These are phyloP conservation scores for Ametastegia equiseti DNA, from an alignment of 2,888 invertebrate genomes.

Conservation along the genomic window DNA sequence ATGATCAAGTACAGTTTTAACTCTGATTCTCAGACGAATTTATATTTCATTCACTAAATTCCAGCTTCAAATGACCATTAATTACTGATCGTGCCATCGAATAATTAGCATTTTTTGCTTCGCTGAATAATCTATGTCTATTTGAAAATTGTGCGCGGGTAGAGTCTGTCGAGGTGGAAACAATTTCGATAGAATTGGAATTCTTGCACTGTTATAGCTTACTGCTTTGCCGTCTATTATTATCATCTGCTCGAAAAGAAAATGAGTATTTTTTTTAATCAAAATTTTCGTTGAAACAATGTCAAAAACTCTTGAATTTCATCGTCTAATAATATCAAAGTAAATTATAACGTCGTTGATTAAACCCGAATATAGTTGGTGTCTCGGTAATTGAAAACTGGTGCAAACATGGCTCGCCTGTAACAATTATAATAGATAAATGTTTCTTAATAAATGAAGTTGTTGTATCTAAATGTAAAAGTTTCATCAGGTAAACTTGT, in stretches of 20 bases:
- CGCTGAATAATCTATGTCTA: neutral
- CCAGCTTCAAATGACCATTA: neutral
- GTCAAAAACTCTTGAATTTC: neutral
- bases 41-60: neutral
- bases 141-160: neutral
- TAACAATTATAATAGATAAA: neutral
- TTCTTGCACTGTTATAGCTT: neutral
- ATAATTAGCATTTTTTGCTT: slow-evolving; percentile 14
- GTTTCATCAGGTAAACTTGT: neutral
- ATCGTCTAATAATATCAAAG: neutral
- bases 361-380: neutral
- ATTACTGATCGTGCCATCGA: slow-evolving; percentile 14
- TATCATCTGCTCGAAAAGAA: no score
- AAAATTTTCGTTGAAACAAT: neutral
- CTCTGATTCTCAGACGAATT: neutral
- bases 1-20: neutral
- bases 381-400: neutral
- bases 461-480: neutral
- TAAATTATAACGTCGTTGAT: neutral
- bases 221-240: neutral
- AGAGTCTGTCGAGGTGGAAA: neutral
- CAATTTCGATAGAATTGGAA: slow-evolving; percentile 22
- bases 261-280: neutral
- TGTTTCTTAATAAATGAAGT: neutral
- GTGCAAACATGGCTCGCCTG: neutral